Base-by-base conservation (phyloP, 2,888 invertebrate genomes). In the Melanostoma scalare region DNA sequence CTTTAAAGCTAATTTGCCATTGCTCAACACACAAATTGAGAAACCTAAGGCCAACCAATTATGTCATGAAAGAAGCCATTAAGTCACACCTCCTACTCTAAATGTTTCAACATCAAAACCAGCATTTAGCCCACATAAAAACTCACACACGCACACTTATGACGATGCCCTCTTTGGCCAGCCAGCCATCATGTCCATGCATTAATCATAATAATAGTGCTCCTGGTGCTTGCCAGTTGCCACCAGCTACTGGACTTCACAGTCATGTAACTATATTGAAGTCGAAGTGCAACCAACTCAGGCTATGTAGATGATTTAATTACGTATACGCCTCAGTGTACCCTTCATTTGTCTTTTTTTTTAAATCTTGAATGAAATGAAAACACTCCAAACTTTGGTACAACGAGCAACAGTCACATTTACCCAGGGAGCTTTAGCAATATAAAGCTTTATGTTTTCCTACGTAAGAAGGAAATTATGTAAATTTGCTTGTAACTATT, bases 201-300 rank as follows among this genome's bases (percentile, higher is more conserved):
- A 84, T 84, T 78, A 76, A 84, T 78, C 82, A 84, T 78, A 84
- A 84, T 84, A 78, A 84, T 53, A 74, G 65, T 67, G 48, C 69
- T 75, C n/a, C 40, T 73, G 53, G 50, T 52, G 58, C 44, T 50
- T 77, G 40, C 77, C 46, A 52, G 36, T 50, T 77, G 40, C 77
- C 46, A 52, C 20, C 48, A 42, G n/a, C 42, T 31, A 50, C 40
- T 10, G 60, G 53, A 44, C 46, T 60, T 65, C 55, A 56, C 56
- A 44, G 33, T 30, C 40, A 52, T 61, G 52, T 44, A 77, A 68
- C 58, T 58, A 71, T 75, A 6, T 42, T n/a, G 6, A 46, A 31
- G 3, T 48, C 31, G 30, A 52, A 48, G 38, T 53, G 38, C 20
- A 69, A 53, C 53, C 73, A 42, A 71, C 65, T 30, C 56, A 65